phyloP scores from a whole-genome alignment of 2,113 vertebrate species.

The Halcyon senegalensis region DNA sequence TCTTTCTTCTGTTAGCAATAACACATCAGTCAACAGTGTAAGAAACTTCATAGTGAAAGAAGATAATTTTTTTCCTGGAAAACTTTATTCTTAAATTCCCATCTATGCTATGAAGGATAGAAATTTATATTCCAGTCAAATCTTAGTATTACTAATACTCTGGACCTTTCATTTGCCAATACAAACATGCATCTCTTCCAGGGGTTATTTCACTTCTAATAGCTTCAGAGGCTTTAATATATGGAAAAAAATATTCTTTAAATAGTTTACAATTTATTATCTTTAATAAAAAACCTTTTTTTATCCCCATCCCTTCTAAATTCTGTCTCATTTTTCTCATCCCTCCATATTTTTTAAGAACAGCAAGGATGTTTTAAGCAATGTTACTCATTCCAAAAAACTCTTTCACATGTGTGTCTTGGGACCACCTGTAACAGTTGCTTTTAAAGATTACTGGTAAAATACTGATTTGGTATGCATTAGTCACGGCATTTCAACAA shows the following conservation, averaged over 20 bases:
- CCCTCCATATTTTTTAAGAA: not conserved
- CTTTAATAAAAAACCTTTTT: not conserved
- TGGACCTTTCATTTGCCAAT: not conserved
- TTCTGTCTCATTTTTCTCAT: not conserved
- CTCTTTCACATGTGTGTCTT: not conserved
- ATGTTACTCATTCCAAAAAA: not conserved
- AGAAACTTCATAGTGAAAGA: not conserved
- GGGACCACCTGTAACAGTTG: not conserved
- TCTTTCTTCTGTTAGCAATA: not conserved
- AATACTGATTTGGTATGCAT: not conserved
- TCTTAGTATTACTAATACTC: not conserved
- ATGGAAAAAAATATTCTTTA: accelerated
- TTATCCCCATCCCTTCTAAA: not conserved
- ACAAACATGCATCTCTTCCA: not conserved
- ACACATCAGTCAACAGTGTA: not conserved
- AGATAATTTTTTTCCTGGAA: not conserved
- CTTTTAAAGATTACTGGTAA: not conserved
- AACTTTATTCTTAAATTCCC: not conserved
- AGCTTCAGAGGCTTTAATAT: not conserved
- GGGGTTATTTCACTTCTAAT: not conserved
- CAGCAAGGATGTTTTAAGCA: not conserved
- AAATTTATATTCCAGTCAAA: not conserved
- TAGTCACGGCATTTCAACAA: not conserved
- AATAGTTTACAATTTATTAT: not conserved
- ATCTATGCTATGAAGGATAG: not conserved